A percentile compares a stretch with the other conserved stretches of the same genome.
Conservation (phyloP, 2,888 invertebrate species). For the Keiferia lycopersicella region DNA sequence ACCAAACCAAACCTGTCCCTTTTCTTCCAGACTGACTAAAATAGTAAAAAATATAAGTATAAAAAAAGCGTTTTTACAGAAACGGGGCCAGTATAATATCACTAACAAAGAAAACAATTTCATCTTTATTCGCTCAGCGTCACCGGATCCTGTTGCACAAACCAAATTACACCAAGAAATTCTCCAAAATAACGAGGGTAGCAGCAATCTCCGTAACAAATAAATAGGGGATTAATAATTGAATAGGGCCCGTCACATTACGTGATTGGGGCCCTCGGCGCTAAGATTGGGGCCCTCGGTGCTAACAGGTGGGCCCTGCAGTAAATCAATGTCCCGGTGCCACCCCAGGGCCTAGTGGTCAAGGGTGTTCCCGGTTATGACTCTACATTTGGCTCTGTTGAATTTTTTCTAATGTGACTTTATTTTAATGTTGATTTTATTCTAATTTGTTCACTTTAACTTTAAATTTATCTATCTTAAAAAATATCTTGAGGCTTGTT, state of each 20-base stretch:
- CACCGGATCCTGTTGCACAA: background rate
- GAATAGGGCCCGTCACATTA: constrained; percentile 22
- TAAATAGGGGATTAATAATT: constrained; percentile 27
- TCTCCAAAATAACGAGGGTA: constrained; percentile 15
- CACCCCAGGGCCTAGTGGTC: constrained; percentile 20
- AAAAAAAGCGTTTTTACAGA: too few species aligned
- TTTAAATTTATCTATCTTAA: too few species aligned
- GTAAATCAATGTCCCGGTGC: constrained; percentile 47
- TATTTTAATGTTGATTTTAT: too few species aligned
- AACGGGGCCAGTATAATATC: too few species aligned
- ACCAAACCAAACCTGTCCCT: too few species aligned
- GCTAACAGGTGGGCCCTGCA: constrained; percentile 57
- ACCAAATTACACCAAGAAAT: constrained; percentile 18
- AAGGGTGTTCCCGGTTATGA: constrained; percentile 32
- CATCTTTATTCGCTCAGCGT: background rate
- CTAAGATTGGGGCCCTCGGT: constrained; percentile 23
- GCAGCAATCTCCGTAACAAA: constrained; percentile 21
- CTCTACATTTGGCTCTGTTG: background rate
- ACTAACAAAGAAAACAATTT: too few species aligned
- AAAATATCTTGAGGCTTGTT: too few species aligned
- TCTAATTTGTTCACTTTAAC: too few species aligned
- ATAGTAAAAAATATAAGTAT: too few species aligned
- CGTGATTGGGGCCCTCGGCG: constrained; percentile 19
- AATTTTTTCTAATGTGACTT: too few species aligned
- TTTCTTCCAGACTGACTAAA: too few species aligned